These are phyloP conservation scores for Tetramorium bicarinatum DNA, from an alignment of 2,888 invertebrate genomes.

Conservation along the genomic window DNA sequence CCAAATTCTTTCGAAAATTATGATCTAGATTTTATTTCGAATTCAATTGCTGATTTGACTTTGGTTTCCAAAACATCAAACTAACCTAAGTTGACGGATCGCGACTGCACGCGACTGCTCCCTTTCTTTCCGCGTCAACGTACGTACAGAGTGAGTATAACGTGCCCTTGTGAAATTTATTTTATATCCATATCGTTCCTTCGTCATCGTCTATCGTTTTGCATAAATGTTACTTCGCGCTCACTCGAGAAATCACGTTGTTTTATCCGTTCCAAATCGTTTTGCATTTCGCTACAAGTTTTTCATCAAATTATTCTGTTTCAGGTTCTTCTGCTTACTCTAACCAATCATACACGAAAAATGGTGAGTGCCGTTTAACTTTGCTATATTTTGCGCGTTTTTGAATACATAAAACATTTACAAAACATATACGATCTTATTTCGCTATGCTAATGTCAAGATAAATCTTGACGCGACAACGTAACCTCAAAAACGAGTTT, in stretches of 20 bases:
- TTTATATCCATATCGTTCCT: not conserved
- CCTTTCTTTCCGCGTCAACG: not conserved
- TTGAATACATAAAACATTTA: not conserved
- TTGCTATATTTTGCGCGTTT: not conserved
- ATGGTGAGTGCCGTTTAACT: conserved; percentile 16
- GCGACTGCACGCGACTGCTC: not conserved
- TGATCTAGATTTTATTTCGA: not conserved
- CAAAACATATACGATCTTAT: not conserved
- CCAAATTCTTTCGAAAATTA: not conserved
- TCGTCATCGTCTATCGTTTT: not conserved
- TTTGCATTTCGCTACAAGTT: not conserved
- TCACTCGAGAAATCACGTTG: not conserved
- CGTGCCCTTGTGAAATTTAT: not conserved
- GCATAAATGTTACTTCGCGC: not conserved
- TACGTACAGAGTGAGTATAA: not conserved
- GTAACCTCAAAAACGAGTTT: conserved; percentile 21
- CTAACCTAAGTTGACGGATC: not conserved
- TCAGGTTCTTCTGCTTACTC: not conserved
- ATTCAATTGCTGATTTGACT: conserved; percentile 29
- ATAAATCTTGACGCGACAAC: not conserved
- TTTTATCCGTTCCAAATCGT: not conserved
- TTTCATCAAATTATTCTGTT: not conserved
- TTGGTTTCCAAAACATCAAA: not conserved
- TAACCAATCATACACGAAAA: not conserved
- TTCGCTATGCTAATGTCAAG: not conserved